Evolutionary conservation across 2,113 vertebrate genomes (phyloP), one percentile per base, ranked within the genome.

Genomic region (Zonotrichia leucophrys): DNA sequence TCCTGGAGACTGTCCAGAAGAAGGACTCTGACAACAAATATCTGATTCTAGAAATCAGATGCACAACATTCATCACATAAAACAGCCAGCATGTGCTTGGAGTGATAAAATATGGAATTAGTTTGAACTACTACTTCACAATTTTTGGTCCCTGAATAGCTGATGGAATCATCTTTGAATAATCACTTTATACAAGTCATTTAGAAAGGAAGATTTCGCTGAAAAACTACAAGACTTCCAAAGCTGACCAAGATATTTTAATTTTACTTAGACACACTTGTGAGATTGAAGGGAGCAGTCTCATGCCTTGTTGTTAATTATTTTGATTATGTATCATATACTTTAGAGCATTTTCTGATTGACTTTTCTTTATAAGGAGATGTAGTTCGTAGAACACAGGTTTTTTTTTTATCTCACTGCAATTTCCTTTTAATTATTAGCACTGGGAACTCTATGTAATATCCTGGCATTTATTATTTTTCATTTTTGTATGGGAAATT

Each of bases 401-500:
- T 5, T 5, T 6, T 35, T 15, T 79, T 95, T 92, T 73, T 2
- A 56, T 47, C 55, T 91, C 47, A 52, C 11, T 88, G 64, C 39
- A 83, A 63, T 88, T 80, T 94, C 62, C 33, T 68, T 89, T 87
- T 93, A 94, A 89, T 92, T 93, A 87, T 87, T 92, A 96, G 92
- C 63, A 81, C 60, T 63, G 68, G 50, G 46, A 92, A 84, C 11
- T 46, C 76, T 42, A 25, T 80, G 68, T 77, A 92, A 78, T 74
- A 84, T 63, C 39, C 59, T 92, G 47, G 39, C 60, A 94, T 96
- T 82, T 95, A 73, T 88, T 70, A 28, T 88, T 44, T 75, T 95
- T 66, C 39, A 31, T 76, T 67, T 64, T 68, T n/a, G 55, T 70
- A 46, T 35, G 30, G 44, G 58, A 95, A 94, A 92, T 92, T 63